Evolutionary conservation across 2,113 vertebrate genomes (phyloP), one percentile per base, ranked within the genome.

Genomic region (Halcyon senegalensis): DNA sequence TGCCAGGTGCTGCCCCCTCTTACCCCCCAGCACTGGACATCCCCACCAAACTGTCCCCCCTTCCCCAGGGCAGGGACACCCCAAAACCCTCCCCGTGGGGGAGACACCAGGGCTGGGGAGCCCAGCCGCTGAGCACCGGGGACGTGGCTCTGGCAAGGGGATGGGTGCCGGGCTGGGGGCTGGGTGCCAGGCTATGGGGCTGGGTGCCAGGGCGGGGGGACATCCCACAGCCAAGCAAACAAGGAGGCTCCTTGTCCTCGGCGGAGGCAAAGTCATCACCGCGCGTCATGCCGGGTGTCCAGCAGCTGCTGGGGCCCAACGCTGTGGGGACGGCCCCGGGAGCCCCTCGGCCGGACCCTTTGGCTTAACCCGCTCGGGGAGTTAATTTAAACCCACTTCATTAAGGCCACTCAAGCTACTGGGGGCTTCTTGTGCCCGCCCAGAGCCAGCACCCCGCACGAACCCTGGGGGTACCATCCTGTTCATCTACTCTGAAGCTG

Each of bases 361-460:
- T 5, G 3, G 43, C 31, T 66, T 25, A 30, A n/a, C 7, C 3
- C 33, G 4, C 35, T 50, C 4, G 15, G 2, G 1, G 20, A 44
- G 41, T 37, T 70, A 16, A 75, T 62, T 75, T 8, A 35, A 58
- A 33, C 2, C 0, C 2, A 0, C 59, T n/a, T 5, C 12, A 9
- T 73, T 73, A 66, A 73, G 30, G 30, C 43, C 31, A 10, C 10
- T 27, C 35, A 3, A n/a, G 14, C 21, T 60, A 46, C 33, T 1
- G 3, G 20, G 30, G 10, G 28, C 7, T 72, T 63, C 68, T 20
- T 9, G 4, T 10, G n/a, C 50, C 50, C 79, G 5, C 6, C 20
- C 1, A 3, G 35, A 17, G 28, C 28, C 35, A 16, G 62, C 33
- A 35, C 20, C 35, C 16, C 11, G 0, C 0, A 5, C 4, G 1